Base-by-base conservation (phyloP, 2,888 invertebrate genomes). In the Habrosyne pyritoides region DNA sequence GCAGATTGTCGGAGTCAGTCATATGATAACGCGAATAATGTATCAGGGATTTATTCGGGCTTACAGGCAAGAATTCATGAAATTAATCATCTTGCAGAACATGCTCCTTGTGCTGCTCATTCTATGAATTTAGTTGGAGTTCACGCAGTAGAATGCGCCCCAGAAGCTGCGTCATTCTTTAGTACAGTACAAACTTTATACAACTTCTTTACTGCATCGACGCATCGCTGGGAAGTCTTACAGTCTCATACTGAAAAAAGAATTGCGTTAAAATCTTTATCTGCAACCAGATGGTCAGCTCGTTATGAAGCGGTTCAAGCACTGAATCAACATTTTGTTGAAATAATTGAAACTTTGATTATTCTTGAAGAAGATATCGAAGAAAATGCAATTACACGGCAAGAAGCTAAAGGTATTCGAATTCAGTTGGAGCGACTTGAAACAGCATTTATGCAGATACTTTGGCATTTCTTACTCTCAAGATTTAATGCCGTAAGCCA, bases 1-100 rank as follows among this genome's bases (percentile, higher is more conserved):
- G 51, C 59, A 61, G 57, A 66, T 58, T 71, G 61, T 47, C 46
- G 76, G 21, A 69, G 74, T 10, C 73, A 78, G 55, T 63, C 63
- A 46, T 74, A 75, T 59, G 74, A 76, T 64, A 78, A 76, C 67
- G 73, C 77, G 10, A 60, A 65, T 36, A 73, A 76, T 63, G 77
- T 78, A 74, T 59, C 69, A 10, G 76, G 75, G 18, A 55, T 21
- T 54, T 75, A 79, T 53, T 54, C 57, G 54, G 72, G 73, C 52
- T 54, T 71, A 52, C 66, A 75, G 60, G 60, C 68, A 50, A 66
- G 66, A 70, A 73, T 78, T 18, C 64, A 71, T 55, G 64, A 75
- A 52, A 57, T 61, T 54, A 67, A 55, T 61, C 52, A 59, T 47
- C 61, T 67, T 46, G 73, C 75, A 28, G 53, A 56, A 53, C 73